phyloP scores from a whole-genome alignment of 2,797 vertebrate genomes.

The Acipenser ruthenus region DNA sequence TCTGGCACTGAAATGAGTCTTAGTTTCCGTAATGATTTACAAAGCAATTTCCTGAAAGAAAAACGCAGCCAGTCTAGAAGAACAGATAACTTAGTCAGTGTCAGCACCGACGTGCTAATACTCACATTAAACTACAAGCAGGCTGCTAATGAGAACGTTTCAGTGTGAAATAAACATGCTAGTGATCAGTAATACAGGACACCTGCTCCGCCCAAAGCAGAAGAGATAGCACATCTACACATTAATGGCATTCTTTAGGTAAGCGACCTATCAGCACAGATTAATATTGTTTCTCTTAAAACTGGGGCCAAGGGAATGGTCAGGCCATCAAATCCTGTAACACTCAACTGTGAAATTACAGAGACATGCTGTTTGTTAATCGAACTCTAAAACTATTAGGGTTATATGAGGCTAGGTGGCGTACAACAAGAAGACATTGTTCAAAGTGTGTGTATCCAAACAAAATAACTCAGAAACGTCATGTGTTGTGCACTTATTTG shows the following conservation, averaged over 20 bases:
- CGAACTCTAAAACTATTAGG: no score
- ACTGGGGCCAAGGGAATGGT: slow-evolving; percentile 17
- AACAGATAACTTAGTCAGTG: slow-evolving; percentile 38
- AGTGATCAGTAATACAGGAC: not conserved
- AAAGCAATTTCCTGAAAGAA: slow-evolving; percentile 45
- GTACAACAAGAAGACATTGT: no score
- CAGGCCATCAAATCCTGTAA: slow-evolving; percentile 22
- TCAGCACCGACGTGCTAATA: slow-evolving; percentile 25
- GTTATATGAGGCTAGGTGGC: no score
- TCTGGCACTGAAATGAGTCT: slow-evolving; percentile 17
- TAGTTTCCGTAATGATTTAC: slow-evolving; percentile 44
- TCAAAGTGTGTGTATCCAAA: no score
- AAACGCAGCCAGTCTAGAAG: slow-evolving; percentile 18
- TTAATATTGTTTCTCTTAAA: slow-evolving; percentile 20
- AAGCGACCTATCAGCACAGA: slow-evolving; percentile 23
- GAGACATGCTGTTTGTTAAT: no score
- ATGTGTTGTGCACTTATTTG: no score
- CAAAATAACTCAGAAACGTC: no score
- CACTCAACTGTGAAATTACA: slow-evolving; percentile 13
- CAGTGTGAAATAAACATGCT: slow-evolving; percentile 27
- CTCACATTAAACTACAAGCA: slow-evolving; percentile 31
- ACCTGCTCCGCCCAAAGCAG: not conserved
- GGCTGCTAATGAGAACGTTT: slow-evolving; percentile 26
- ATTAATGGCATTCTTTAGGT: slow-evolving; percentile 18
- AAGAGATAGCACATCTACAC: not conserved